These are phyloP conservation scores for Eupeodes luniger DNA, from an alignment of 2,888 invertebrate genomes.

Conservation along the genomic window DNA sequence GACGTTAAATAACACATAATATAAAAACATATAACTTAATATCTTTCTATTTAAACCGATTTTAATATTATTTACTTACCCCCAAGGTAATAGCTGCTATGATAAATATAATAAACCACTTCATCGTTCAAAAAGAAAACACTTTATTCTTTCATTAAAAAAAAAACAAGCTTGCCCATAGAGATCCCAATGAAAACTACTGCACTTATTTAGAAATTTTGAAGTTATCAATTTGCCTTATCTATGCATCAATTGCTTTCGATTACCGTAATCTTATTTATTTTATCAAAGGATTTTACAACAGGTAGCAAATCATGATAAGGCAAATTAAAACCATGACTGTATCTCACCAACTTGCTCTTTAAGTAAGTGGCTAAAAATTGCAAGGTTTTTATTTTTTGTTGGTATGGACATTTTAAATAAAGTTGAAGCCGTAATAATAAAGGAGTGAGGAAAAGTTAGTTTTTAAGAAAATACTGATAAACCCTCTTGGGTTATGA, in stretches of 20 bases:
- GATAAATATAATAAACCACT: conserved; percentile 13
- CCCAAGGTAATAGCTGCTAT: not conserved
- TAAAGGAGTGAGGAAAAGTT: no score
- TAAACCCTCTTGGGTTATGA: no score
- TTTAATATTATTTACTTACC: not conserved
- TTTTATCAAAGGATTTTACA: not conserved
- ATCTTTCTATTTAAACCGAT: no score
- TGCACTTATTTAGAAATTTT: not conserved
- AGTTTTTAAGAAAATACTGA: no score
- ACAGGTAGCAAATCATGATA: not conserved
- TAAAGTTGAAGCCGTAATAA: no score
- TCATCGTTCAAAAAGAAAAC: conserved; percentile 16
- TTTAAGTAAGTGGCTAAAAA: no score
- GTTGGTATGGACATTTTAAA: no score
- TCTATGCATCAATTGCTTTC: not conserved
- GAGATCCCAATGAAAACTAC: not conserved
- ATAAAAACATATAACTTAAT: no score
- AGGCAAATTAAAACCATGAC: not conserved
- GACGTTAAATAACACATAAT: not conserved
- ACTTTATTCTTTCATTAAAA: not conserved
- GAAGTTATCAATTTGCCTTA: not conserved
- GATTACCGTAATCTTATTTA: not conserved
- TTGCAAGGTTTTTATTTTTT: no score
- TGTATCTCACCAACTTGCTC: not conserved
- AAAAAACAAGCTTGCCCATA: not conserved